Evolutionary conservation across 1,140 invertebrate species (phyloP).

Genomic region (Varroa destructor): DNA sequence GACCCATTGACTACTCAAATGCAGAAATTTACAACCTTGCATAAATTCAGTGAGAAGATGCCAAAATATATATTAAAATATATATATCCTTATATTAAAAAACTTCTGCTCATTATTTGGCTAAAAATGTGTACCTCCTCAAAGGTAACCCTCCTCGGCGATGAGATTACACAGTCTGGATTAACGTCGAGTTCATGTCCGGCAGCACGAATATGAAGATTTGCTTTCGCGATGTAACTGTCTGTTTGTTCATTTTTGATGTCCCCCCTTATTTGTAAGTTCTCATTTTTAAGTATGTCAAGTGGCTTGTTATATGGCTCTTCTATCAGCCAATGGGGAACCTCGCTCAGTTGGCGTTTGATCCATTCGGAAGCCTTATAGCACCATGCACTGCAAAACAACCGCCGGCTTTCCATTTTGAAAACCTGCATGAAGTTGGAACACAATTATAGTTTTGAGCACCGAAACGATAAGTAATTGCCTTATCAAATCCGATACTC

Average conservation of each 20-base stretch:
- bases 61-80: no score
- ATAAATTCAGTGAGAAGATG: no score
- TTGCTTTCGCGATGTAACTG: not conserved
- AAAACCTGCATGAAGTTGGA: not conserved
- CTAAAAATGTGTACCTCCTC: not conserved
- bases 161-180: not conserved
- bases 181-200: not conserved
- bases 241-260: not conserved
- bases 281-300: not conserved
- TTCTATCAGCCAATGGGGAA: slow-evolving; percentile 3
- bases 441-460: not conserved
- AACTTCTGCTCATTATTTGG: no score
- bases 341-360: slow-evolving; percentile 9
- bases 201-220: not conserved
- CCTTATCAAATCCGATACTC: not conserved
- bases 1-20: no score
- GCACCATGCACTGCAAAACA: not conserved
- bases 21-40: no score
- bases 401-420: not conserved
- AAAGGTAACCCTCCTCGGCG: not conserved
- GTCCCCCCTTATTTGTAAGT: no score
- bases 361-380: slow-evolving; percentile 7
- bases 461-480: not conserved
- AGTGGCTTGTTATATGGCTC: not conserved
- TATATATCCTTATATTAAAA: no score